Conservation (phyloP, 1,140 invertebrate species). For the Augochlora pura region DNA sequence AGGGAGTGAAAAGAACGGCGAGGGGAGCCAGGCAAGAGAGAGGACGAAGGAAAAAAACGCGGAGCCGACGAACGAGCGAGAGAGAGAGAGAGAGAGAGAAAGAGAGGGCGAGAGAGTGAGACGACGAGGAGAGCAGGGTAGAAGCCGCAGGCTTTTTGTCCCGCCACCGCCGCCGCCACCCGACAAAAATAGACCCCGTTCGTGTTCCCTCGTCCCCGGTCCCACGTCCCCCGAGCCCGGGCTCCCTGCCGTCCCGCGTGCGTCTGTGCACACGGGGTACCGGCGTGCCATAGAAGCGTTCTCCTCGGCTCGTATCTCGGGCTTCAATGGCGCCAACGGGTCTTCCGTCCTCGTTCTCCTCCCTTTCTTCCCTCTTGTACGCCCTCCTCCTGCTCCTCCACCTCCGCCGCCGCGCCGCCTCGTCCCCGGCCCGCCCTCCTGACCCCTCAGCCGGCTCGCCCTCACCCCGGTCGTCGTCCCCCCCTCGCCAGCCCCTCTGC, state of each 20-base stretch:
- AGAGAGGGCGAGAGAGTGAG: constrained; percentile 43
- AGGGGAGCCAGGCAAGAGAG: constrained; percentile 43
- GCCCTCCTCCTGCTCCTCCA: background rate
- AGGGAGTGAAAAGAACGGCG: constrained; percentile 61
- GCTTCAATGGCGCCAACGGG: constrained; percentile 50
- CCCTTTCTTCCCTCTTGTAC: constrained; percentile 51
- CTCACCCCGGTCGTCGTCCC: too few relatives aligned
- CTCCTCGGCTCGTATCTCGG: constrained; percentile 46
- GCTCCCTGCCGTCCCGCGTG: constrained; percentile 57
- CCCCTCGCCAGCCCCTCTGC: background rate
- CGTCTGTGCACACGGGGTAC: constrained; percentile 42
- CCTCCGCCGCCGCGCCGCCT: constrained; percentile 11
- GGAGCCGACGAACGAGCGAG: constrained; percentile 34
- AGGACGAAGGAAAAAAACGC: constrained; percentile 32
- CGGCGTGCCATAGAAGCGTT: constrained; percentile 45
- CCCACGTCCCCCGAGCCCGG: too few relatives aligned
- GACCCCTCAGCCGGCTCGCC: background rate
- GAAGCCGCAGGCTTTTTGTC: constrained; percentile 78
- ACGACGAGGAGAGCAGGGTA: constrained; percentile 56
- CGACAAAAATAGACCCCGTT: constrained; percentile 73
- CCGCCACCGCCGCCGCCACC: constrained; percentile 68
- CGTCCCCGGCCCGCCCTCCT: constrained; percentile 20
- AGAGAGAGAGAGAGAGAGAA: constrained; percentile 48
- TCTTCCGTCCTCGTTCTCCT: constrained; percentile 61
- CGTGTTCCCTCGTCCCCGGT: constrained; percentile 57